These are phyloP conservation scores for Mythimna impura DNA, from an alignment of 2,888 invertebrate species.

Conservation along the genomic window DNA sequence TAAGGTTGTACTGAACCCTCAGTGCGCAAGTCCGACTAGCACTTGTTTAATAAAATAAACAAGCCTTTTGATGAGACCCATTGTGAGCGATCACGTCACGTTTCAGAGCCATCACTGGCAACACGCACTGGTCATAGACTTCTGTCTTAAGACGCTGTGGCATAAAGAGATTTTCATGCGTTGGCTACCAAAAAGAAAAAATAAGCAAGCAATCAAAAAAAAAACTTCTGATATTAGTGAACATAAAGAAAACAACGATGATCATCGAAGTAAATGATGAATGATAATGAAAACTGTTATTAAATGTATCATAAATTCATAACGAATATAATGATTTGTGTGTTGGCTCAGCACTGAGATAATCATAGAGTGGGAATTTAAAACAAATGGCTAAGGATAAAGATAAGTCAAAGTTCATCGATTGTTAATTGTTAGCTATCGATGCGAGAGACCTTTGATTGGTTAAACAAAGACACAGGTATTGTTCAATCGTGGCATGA, in stretches of 20 bases:
- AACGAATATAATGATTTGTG: background rate
- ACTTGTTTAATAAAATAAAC: too few relatives aligned
- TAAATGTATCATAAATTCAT: too few relatives aligned
- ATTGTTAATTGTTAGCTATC: conserved; percentile 15
- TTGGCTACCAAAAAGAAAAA: too few relatives aligned
- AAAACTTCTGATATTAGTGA: background rate
- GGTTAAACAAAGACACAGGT: background rate
- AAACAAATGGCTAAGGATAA: background rate
- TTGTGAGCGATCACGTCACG: too few relatives aligned
- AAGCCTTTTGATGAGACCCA: too few relatives aligned
- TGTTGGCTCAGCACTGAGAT: background rate
- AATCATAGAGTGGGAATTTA: background rate
- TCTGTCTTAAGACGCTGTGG: too few relatives aligned
- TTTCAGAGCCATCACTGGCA: too few relatives aligned
- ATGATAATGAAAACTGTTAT: background rate
- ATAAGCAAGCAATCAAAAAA: too few relatives aligned
- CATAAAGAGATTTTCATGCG: too few relatives aligned
- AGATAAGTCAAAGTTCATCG: conserved; percentile 19
- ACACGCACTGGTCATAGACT: too few relatives aligned
- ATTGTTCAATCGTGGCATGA: background rate
- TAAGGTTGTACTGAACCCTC: too few relatives aligned
- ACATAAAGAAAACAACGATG: background rate
- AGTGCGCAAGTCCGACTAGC: too few relatives aligned
- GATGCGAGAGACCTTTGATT: background rate
- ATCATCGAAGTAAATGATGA: conserved; percentile 15